Percentiles rank a stretch among this genome's conserved stretches.
phyloP scores from a whole-genome alignment of 2,888 invertebrate species.

The Orchestes rusci region DNA sequence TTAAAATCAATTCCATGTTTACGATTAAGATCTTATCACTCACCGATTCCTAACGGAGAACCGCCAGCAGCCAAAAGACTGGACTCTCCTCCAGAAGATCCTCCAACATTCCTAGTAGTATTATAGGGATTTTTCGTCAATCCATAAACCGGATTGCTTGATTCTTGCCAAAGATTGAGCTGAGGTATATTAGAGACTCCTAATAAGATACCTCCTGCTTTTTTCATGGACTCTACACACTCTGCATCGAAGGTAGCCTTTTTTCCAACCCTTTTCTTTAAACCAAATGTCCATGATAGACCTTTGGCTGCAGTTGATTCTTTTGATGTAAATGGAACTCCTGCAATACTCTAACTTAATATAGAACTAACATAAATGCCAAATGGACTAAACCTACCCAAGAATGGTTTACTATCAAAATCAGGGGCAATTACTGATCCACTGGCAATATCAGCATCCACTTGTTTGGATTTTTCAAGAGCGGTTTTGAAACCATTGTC shows the following conservation, averaged over 20 bases:
- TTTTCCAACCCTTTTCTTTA: conserved; percentile 52
- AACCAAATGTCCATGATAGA: conserved; percentile 62
- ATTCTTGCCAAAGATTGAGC: conserved; percentile 87
- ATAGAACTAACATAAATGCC: neutral
- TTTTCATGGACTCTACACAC: conserved; percentile 61
- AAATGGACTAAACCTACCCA: conserved; percentile 53
- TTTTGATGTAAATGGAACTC: conserved; percentile 89
- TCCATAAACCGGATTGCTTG: conserved; percentile 82
- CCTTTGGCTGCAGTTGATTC: conserved; percentile 78
- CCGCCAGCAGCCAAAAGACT: conserved; percentile 71
- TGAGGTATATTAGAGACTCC: conserved; percentile 87
- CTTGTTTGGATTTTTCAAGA: conserved; percentile 63
- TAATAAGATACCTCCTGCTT: conserved; percentile 79
- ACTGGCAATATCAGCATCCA: conserved; percentile 61
- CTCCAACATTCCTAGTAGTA: conserved; percentile 75
- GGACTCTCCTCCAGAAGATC: conserved; percentile 87
- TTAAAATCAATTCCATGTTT: too few relatives aligned
- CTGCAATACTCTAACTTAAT: conserved; percentile 44
- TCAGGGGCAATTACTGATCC: conserved; percentile 55
- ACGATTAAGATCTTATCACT: conserved; percentile 5
- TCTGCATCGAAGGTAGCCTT: conserved; percentile 71
- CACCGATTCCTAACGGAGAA: conserved; percentile 76
- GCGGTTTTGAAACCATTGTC: conserved; percentile 75
- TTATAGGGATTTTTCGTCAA: conserved; percentile 90
- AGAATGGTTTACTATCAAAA: conserved; percentile 65